Evolutionary conservation across 2,797 vertebrate species (phyloP), one percentile per base, ranked within the genome.

Genomic region (Cottoperca gobio): DNA sequence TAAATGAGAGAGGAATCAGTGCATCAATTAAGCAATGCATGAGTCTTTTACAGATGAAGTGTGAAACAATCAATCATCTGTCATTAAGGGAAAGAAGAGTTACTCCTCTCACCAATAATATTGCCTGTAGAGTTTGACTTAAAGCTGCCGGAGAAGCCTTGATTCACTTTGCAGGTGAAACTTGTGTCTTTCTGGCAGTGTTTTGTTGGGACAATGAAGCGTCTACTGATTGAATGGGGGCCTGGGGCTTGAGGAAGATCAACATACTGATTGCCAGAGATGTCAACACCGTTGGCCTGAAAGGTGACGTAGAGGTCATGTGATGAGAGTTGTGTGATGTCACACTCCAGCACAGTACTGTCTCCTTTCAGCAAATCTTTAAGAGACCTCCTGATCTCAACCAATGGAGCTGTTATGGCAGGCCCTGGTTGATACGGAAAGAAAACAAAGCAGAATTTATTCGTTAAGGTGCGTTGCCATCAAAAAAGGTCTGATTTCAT

Each of bases 321-420:
- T 14, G 89, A 78, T 4, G 86, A 84, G 21, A 88, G 68, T 14
- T 52, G 28, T 42, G 71, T 84, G 76, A 92, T 53, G 12, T 73
- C 65, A 82, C 94, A 95, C 77, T 88, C 72, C 31, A 95, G 83
- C 42, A 89, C 70, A 45, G 49, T 40, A 5, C 13, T 55, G 10
- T 79, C 8, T 67, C 31, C 16, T 1, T 82, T 83, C 14, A 9
- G 24, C n/a, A 78, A 26, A 24, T 86, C 59, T 71, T 59, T 26
- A 4, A 91, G 63, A 53, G 66, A 76, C 79, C 92, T 88, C 64
- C 85, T 93, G 83, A 94, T 90, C 21, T 68, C 23, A 46, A 94
- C 87, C 31, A 8, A 23, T 58, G 91, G 86, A 75, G 3, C 0
- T 40, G 12, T 39, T 31, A 31, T 19, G 73, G 7, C 11, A 75